These are phyloP conservation scores for Tetranychus truncatus DNA, from an alignment of 2,888 invertebrate species.

Conservation along the genomic window DNA sequence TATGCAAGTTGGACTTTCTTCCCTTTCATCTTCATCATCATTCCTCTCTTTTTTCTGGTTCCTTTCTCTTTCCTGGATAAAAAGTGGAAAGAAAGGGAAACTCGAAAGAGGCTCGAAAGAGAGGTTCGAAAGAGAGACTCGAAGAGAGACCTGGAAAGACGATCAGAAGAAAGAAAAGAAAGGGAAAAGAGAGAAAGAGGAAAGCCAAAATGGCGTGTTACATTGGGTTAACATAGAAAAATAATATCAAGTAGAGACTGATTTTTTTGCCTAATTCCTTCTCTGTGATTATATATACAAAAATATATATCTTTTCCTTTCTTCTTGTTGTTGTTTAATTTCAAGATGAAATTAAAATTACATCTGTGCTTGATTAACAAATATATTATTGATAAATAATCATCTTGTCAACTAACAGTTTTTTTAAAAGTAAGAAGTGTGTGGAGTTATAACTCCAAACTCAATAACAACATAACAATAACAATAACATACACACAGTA, in stretches of 20 bases:
- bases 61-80: background rate
- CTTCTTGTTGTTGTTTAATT: background rate
- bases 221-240: background rate
- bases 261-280: background rate
- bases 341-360: background rate
- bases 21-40: background rate
- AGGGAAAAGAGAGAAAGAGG: slow-evolving; percentile 6
- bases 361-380: background rate
- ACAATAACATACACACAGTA: background rate
- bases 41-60: background rate
- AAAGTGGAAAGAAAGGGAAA: background rate
- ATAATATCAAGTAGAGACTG: background rate
- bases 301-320: background rate
- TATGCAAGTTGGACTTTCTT: background rate
- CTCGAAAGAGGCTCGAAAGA: slow-evolving; percentile 18
- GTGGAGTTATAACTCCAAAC: background rate
- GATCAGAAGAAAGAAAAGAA: background rate
- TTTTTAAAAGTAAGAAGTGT: no score
- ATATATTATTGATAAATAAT: background rate
- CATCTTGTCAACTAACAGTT: background rate
- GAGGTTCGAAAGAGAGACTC: background rate
- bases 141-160: slow-evolving; percentile 19
- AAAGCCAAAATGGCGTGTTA: slow-evolving; percentile 4
- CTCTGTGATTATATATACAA: background rate
- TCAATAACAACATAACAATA: background rate